phyloP scores from a whole-genome alignment of 2,113 vertebrate species.

The Acrocephalus kingi region DNA sequence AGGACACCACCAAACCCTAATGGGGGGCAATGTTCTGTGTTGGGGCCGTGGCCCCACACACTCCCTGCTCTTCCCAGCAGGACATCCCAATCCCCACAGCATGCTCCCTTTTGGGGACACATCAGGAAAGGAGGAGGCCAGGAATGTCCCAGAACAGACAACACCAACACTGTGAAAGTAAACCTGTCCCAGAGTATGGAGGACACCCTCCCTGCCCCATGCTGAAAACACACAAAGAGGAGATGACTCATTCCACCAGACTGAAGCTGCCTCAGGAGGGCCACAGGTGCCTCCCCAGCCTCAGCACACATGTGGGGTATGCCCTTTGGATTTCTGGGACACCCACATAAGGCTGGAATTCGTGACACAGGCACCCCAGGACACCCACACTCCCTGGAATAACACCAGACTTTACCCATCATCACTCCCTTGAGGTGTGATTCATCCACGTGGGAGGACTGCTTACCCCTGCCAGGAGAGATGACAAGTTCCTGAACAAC shows the following conservation, averaged over 20 bases:
- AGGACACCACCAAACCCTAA: not conserved
- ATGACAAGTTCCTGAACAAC: not conserved
- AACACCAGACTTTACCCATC: not conserved
- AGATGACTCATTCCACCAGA: not conserved
- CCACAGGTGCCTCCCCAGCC: not conserved
- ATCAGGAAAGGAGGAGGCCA: rapidly evolving
- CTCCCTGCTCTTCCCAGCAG: not conserved
- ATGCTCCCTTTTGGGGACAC: not conserved
- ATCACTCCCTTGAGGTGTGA: not conserved
- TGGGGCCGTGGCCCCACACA: rapidly evolving
- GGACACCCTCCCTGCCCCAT: not conserved
- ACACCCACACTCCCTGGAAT: not conserved
- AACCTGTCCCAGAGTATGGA: not conserved
- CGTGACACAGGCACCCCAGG: rapidly evolving
- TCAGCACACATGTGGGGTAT: rapidly evolving
- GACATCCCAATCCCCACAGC: not conserved
- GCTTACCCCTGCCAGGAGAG: not conserved
- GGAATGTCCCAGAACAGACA: not conserved
- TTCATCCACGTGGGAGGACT: not conserved
- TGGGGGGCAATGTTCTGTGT: not conserved
- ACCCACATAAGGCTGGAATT: not conserved
- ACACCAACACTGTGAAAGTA: not conserved
- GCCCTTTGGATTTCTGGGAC: not conserved
- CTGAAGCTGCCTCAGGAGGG: not conserved
- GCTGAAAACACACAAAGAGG: not conserved